Evolutionary conservation across 2,888 invertebrate species (phyloP).

Genomic region (Byasa hedistus): DNA sequence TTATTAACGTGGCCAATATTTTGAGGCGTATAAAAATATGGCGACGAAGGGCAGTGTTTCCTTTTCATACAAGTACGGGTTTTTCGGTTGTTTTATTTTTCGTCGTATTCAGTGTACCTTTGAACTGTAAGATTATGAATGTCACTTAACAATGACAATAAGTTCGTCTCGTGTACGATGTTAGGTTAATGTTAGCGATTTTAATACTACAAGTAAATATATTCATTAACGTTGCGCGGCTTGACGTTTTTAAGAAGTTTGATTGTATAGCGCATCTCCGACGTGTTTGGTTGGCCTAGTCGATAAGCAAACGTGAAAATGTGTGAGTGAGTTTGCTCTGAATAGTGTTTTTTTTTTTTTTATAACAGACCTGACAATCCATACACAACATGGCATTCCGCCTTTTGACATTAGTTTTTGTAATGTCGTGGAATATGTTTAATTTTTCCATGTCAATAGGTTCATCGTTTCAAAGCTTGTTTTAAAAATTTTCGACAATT

Average conservation of each 20-base stretch:
- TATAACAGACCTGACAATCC: neutral
- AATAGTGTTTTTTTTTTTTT: neutral
- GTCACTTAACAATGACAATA: slow-evolving; percentile 52
- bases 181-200: slow-evolving; percentile 35
- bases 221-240: slow-evolving; percentile 12
- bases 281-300: slow-evolving; percentile 11
- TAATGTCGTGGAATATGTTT: neutral
- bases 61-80: slow-evolving; percentile 23
- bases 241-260: slow-evolving; percentile 15
- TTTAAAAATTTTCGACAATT: too few species aligned
- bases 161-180: slow-evolving; percentile 39
- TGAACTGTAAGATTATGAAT: slow-evolving; percentile 26
- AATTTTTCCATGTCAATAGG: neutral
- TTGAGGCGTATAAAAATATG: slow-evolving; percentile 8
- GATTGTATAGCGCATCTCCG: slow-evolving; percentile 2
- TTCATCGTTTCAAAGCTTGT: neutral
- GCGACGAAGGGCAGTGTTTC: slow-evolving; percentile 5
- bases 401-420: neutral
- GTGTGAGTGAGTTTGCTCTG: neutral
- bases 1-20: too few species aligned
- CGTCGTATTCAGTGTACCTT: slow-evolving; percentile 16
- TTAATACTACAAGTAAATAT: slow-evolving; percentile 34
- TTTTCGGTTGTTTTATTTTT: slow-evolving; percentile 25
- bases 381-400: neutral
- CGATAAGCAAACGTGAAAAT: neutral